Base-by-base conservation (phyloP, 1,140 invertebrate genomes). In the Neodiprion lecontei region DNA sequence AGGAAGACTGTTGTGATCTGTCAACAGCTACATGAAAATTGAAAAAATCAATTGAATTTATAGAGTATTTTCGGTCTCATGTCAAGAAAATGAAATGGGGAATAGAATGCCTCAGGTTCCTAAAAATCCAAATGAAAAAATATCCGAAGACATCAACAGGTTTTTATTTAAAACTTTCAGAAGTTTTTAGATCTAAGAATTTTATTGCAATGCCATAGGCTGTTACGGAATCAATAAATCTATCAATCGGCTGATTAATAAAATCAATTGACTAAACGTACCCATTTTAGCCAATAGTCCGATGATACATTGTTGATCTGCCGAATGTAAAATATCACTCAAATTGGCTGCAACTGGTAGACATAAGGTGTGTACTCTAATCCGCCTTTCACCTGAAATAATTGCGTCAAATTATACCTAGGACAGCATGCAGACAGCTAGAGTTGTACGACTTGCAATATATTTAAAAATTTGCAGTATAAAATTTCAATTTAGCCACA, bases 331-430 rank as follows among this genome's bases (percentile, higher is more conserved):
- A 14, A 99, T 91, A 80, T 99, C 97, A 4, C 92, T 90, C 65
- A 99, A 83, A 80, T 93, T 96, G 28, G 91, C 91, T 0, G 94
- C 94, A 7, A 99, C 94, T 17, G 98, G 98, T 74, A 99, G 84
- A 87, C 97, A 98, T 23, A 99, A 84, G 0, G 98, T 99, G 86
- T 99, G 98, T 7, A 99, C 98, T 77, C 99, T 91, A 82, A 99
- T 99, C 77, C 98, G 91, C 76, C 99, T 91, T 89, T 99, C 98
- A 61, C 97, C 95, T 96, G 81, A 49, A 87, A 81, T 72, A 83
- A 72, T 75, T 61, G 79, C 76, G 79, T 66, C 67, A 68, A 68
- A 69, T 67, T 50, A n/a, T 76, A 71, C 12, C 74, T 72, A 40
- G 28, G 2, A 40, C 5, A 40, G 28, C 28, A 40, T 40, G 28